phyloP scores from a whole-genome alignment of 1,140 invertebrate species.

The Uloborus diversus region DNA sequence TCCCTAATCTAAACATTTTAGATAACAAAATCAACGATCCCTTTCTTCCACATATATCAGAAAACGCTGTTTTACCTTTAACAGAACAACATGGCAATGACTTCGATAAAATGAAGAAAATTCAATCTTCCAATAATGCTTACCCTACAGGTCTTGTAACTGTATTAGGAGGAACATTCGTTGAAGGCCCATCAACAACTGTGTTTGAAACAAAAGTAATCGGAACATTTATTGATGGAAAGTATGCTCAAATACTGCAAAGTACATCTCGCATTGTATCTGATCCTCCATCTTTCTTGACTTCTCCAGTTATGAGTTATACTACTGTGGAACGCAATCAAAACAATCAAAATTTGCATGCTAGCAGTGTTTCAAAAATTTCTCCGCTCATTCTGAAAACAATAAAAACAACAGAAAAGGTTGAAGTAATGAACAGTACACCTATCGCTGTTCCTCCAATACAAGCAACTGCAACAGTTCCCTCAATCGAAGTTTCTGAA shows the following conservation, averaged over 20 bases:
- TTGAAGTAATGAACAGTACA: too few relatives aligned
- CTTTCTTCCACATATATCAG: conserved; percentile 40
- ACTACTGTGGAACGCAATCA: too few relatives aligned
- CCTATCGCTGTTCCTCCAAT: too few relatives aligned
- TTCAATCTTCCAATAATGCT: conserved; percentile 15
- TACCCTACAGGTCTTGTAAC: conserved; percentile 81
- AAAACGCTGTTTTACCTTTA: conserved; percentile 44
- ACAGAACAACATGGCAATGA: conserved; percentile 1
- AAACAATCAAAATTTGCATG: too few relatives aligned
- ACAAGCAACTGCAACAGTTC: too few relatives aligned
- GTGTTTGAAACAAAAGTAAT: conserved; percentile 89
- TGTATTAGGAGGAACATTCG: conserved; percentile 80
- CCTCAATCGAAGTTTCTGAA: too few relatives aligned
- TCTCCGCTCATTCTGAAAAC: too few relatives aligned
- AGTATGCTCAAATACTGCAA: conserved; percentile 80
- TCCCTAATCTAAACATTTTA: conserved; percentile 7
- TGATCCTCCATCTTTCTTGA: background rate
- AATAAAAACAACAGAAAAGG: too few relatives aligned
- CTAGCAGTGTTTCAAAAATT: too few relatives aligned
- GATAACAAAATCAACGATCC: conserved; percentile 43
- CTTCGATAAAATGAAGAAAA: conserved; percentile 26
- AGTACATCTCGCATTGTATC: conserved; percentile 71
- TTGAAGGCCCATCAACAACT: conserved; percentile 82
- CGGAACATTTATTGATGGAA: conserved; percentile 85
- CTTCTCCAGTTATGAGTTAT: too few relatives aligned